These are phyloP conservation scores for Ceriagrion tenellum DNA, from an alignment of 2,888 invertebrate genomes.

Conservation along the genomic window DNA sequence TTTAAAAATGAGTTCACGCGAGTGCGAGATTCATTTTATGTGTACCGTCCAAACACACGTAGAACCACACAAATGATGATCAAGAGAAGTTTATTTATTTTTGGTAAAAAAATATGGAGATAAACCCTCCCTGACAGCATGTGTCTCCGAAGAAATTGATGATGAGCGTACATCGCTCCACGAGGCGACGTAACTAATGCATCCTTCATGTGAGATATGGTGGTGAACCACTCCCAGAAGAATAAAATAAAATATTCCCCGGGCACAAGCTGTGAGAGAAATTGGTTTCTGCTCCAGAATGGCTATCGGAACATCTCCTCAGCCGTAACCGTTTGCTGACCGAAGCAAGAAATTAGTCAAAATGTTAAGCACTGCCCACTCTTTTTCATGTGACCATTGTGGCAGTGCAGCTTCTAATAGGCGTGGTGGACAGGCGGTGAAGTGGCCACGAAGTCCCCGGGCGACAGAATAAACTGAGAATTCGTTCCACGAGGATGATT, in stretches of 20 bases:
- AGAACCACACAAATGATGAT: not conserved
- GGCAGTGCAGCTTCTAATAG: not conserved
- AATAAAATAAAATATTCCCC: not conserved
- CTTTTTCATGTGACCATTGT: not conserved
- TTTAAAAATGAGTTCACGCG: not conserved
- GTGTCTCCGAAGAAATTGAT: not conserved
- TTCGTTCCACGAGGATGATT: not conserved
- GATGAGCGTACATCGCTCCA: not conserved
- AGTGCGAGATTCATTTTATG: not conserved
- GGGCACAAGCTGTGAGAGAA: conserved; percentile 13
- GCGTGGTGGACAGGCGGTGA: not conserved
- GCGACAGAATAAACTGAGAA: not conserved
- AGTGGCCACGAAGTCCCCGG: not conserved
- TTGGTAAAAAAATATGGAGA: not conserved
- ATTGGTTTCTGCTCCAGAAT: not conserved
- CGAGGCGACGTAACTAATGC: not conserved
- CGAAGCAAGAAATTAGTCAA: conserved; percentile 29
- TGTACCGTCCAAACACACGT: not conserved
- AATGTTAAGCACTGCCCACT: conserved; percentile 29
- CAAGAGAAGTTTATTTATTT: not conserved
- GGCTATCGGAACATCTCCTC: conserved; percentile 48
- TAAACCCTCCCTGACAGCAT: not conserved
- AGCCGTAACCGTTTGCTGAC: conserved; percentile 17
- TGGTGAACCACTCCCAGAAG: not conserved
- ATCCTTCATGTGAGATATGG: not conserved